Conservation (phyloP, 2,113 vertebrate genomes). For the Mesoclemmys tuberculata region DNA sequence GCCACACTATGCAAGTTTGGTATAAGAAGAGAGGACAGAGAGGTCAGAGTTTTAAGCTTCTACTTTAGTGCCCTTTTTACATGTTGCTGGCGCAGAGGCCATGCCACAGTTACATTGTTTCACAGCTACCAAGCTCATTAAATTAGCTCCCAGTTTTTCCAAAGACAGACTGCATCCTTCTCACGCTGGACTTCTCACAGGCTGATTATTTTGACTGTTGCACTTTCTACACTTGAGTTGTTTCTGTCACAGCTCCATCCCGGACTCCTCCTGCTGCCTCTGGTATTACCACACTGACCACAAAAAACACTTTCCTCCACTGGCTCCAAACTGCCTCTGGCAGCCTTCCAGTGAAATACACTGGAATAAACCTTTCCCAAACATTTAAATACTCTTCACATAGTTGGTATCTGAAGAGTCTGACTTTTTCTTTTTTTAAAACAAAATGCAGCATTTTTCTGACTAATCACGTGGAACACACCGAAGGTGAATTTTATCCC, state of each 20-base stretch:
- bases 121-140: background rate
- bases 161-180: background rate
- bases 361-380: conserved; percentile 23
- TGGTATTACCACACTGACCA: conserved; percentile 22
- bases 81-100: background rate
- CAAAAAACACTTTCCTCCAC: conserved; percentile 42
- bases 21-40: background rate
- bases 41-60: background rate
- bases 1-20: background rate
- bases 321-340: conserved; percentile 34
- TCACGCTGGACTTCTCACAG: background rate
- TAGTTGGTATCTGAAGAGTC: rapidly evolving
- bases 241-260: conserved; percentile 34
- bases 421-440: background rate
- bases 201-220: conserved; percentile 31
- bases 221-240: background rate
- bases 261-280: conserved; percentile 13
- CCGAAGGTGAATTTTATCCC: background rate
- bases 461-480: background rate
- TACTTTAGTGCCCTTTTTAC: background rate
- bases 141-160: conserved; percentile 35
- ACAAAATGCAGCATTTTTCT: background rate
- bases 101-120: rapidly evolving
- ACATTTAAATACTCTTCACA: conserved; percentile 32
- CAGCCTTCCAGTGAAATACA: conserved; percentile 29